Evolutionary conservation across 2,888 invertebrate species (phyloP), one percentile per base, ranked within the genome.

Genomic region (Xylocampa areola): DNA sequence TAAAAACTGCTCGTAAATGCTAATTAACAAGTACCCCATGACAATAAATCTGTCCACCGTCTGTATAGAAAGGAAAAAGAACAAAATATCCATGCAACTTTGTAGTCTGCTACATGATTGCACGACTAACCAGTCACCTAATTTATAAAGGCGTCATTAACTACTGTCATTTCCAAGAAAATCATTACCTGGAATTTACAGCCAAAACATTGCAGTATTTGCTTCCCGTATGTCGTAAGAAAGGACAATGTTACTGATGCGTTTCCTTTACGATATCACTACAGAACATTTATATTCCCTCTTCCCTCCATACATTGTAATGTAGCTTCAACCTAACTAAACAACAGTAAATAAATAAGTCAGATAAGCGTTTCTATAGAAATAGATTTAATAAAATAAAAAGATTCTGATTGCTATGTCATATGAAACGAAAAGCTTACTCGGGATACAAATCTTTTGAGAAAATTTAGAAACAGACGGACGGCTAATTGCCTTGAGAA

Each of bases 111-210:
- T n/a, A 39, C 29, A 17, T 29, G 6, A 60, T 65, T 66, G 35
- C 47, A 53, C 13, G 27, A 16, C 21, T 21, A 33, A 41, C 32
- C 41, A 39, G 23, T 7, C 45, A 47, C 57, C 36, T 47, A 65
- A 66, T 51, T 66, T 54, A 44, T 33, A 30, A 39, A 35, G 51
- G 37, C 30, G 30, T 44, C 49, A 55, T 66, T 55, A 48, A 54
- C 54, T 41, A 23, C 61, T 41, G 55, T 32, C 19, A 44, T 36
- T 55, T 51, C 47, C 13, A 49, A 29, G 51, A 52, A 67, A 52
- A 66, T 45, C 1, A 5, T 30, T 21, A 43, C 50, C 32, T 35
- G 50, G 14, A 45, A 59, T 53, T 51, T 36, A 33, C 51, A 29
- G 13, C 29, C 27, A 16, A 51, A 40, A 39, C 39, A 37, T 53